Percentiles rank a stretch among this genome's conserved stretches.
Evolutionary conservation across 2,113 vertebrate genomes (phyloP).

Genomic region (Rhineura floridana): DNA sequence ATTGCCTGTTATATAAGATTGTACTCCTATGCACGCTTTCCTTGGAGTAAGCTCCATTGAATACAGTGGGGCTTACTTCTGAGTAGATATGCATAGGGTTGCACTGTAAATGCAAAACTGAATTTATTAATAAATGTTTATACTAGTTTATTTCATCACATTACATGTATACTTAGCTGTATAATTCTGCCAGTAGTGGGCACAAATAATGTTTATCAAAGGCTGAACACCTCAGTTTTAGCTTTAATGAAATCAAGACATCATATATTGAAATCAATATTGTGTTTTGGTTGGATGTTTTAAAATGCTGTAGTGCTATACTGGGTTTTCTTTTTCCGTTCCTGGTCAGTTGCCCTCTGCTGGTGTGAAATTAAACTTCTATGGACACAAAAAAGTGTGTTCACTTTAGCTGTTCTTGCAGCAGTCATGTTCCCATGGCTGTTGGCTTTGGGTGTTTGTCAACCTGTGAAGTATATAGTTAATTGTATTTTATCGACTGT

Average conservation of each 20-base stretch:
- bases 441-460: not conserved
- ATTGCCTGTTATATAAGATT: not conserved
- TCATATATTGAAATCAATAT: not conserved
- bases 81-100: not conserved
- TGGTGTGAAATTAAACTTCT: not conserved
- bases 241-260: not conserved
- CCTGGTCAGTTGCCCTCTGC: not conserved
- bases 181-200: not conserved
- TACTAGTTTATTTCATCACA: not conserved
- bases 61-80: not conserved
- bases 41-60: not conserved
- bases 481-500: no score
- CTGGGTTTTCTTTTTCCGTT: not conserved
- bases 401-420: not conserved
- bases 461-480: no score
- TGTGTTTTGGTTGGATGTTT: not conserved
- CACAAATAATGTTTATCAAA: no score
- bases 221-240: not conserved
- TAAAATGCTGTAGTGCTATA: not conserved
- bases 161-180: no score
- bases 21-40: not conserved
- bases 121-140: not conserved
- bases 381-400: not conserved
- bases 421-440: not conserved
- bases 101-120: not conserved